A percentile compares a stretch with the other conserved stretches of the same genome.
phyloP scores from a whole-genome alignment of 2,113 vertebrate species.

The Symphodus melops region DNA sequence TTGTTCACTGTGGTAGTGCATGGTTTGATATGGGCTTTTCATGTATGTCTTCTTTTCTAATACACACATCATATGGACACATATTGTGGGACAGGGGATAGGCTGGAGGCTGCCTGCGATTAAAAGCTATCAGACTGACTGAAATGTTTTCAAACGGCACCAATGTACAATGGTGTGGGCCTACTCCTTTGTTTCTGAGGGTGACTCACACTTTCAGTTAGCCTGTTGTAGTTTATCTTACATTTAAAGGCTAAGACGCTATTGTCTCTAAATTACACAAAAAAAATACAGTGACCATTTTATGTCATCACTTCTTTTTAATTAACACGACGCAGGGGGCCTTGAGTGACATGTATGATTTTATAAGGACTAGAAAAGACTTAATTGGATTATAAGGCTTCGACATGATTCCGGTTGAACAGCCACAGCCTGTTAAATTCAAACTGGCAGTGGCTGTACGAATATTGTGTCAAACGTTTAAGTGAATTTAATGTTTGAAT shows the following conservation, averaged over 20 bases:
- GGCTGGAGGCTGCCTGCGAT: neutral
- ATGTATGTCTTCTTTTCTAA: neutral
- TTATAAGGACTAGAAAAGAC: constrained; percentile 25
- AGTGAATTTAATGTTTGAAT: neutral
- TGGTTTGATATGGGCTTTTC: neutral
- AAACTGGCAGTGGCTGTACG: neutral
- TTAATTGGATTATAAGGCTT: constrained; percentile 25
- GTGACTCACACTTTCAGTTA: neutral
- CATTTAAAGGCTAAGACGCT: neutral
- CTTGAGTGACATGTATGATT: constrained; percentile 8
- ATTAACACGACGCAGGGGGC: constrained; percentile 14
- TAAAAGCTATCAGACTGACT: neutral
- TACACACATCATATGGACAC: neutral
- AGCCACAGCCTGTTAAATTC: constrained; percentile 32
- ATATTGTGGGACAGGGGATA: neutral
- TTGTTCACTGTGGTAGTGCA: neutral
- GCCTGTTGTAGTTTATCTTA: neutral
- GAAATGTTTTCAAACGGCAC: neutral
- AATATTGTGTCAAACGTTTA: neutral
- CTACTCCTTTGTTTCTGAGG: constrained; percentile 2
- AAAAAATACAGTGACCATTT: neutral
- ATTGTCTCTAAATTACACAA: constrained; percentile 2
- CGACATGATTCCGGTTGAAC: constrained; percentile 17
- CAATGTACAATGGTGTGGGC: neutral
- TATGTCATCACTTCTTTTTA: constrained; percentile 6